These are phyloP conservation scores for Exephanes ischioxanthus DNA, from an alignment of 2,888 invertebrate species.

Conservation along the genomic window DNA sequence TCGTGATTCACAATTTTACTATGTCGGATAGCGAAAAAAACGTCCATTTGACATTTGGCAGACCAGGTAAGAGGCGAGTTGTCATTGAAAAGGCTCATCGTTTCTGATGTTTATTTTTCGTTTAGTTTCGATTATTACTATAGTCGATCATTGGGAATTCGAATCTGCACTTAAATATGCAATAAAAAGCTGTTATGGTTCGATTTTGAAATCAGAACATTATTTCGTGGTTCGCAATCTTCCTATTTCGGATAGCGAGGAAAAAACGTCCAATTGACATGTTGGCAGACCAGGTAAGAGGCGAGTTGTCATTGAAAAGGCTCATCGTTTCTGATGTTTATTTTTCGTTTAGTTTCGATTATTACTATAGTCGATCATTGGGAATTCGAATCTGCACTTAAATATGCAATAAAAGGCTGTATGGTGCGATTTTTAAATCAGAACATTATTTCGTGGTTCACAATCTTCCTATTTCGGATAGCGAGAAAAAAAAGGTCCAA, in stretches of 20 bases:
- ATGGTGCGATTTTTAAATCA: no score
- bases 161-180: no score
- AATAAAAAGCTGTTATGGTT: no score
- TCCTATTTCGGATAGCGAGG: not conserved
- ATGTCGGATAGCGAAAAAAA: not conserved
- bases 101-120: no score
- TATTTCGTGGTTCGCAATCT: not conserved
- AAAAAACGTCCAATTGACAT: not conserved
- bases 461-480: not conserved
- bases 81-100: constrained; percentile 34
- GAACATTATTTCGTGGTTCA: not conserved
- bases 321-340: no score
- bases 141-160: no score
- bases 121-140: no score
- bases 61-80: not conserved
- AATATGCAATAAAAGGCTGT: no score
- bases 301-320: constrained; percentile 37
- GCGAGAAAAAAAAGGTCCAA: not conserved
- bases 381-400: no score
- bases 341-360: no score
- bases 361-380: no score
- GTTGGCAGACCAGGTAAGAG: not conserved
- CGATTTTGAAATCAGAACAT: no score
- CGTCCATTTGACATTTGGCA: not conserved
- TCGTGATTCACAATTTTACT: not conserved